Evolutionary conservation across 2,797 vertebrate species (phyloP).

Genomic region (Saguinus oedipus): DNA sequence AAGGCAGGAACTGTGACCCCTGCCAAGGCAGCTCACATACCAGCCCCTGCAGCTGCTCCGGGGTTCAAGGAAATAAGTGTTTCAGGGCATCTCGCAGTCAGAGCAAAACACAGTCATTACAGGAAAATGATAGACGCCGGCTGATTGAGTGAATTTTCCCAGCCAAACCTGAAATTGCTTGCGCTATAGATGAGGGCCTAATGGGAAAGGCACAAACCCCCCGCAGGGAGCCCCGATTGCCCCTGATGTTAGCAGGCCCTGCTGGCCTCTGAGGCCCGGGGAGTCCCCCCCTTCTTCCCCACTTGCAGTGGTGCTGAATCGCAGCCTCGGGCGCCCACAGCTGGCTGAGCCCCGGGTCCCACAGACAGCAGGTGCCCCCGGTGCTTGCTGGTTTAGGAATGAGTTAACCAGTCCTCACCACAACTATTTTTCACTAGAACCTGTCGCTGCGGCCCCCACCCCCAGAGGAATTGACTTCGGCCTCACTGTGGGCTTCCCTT

Average conservation of each 20-base stretch:
- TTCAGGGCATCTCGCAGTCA: slow-evolving; percentile 32
- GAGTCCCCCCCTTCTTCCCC: fast-evolving
- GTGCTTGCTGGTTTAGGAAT: background rate
- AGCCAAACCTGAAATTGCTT: slow-evolving; percentile 53
- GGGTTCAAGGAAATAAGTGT: slow-evolving; percentile 75
- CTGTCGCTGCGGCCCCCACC: fast-evolving
- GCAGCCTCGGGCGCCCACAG: fast-evolving
- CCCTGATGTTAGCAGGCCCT: background rate
- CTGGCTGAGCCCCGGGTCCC: fast-evolving
- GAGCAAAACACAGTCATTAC: slow-evolving; percentile 64
- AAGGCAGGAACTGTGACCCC: background rate
- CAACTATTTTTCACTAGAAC: background rate
- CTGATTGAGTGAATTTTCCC: slow-evolving; percentile 50
- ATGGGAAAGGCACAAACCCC: background rate
- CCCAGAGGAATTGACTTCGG: background rate
- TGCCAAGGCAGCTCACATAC: slow-evolving; percentile 5
- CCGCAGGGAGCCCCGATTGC: background rate
- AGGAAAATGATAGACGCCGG: background rate
- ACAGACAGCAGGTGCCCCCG: background rate
- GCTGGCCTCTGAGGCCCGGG: background rate
- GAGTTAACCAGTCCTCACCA: background rate
- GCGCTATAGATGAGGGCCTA: background rate
- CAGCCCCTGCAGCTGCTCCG: slow-evolving; percentile 47
- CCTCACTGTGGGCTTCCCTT: background rate
- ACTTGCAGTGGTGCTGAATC: fast-evolving